Evolutionary conservation across 2,113 vertebrate species (phyloP).

Genomic region (Misgurnus mizolepis): DNA sequence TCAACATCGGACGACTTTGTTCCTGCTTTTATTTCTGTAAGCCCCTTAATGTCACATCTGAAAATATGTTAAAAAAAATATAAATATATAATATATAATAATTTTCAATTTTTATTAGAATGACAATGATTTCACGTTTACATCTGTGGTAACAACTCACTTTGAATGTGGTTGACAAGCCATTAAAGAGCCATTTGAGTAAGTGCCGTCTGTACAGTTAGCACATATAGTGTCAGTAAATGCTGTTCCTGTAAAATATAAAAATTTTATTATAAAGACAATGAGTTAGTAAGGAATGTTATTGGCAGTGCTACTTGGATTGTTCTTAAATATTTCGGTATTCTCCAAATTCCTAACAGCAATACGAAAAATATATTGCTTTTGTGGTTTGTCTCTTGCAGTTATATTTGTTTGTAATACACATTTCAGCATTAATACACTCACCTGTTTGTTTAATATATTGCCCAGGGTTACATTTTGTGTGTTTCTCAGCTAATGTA

Average conservation of each 20-base stretch:
- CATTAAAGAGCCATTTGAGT: constrained; percentile 47
- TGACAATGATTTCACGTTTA: background rate
- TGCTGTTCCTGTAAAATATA: constrained; percentile 37
- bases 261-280: too few relatives aligned
- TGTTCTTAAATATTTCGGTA: too few relatives aligned
- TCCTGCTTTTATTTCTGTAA: constrained; percentile 38
- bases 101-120: background rate
- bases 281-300: too few relatives aligned
- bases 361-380: too few relatives aligned
- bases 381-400: too few relatives aligned
- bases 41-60: constrained; percentile 40
- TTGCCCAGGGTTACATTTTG: constrained; percentile 41
- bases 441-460: constrained; percentile 46
- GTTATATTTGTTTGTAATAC: background rate
- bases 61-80: background rate
- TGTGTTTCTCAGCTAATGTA: constrained; percentile 31
- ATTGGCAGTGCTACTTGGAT: too few relatives aligned
- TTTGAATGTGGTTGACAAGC: constrained; percentile 44
- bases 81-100: too few relatives aligned
- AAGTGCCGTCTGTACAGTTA: constrained; percentile 36
- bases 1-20: constrained; percentile 32
- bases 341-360: too few relatives aligned
- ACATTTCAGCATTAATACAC: background rate
- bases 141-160: constrained; percentile 20
- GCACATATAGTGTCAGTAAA: constrained; percentile 47